These are phyloP conservation scores for Nasua narica DNA, from an alignment of 2,797 vertebrate species.

Conservation along the genomic window DNA sequence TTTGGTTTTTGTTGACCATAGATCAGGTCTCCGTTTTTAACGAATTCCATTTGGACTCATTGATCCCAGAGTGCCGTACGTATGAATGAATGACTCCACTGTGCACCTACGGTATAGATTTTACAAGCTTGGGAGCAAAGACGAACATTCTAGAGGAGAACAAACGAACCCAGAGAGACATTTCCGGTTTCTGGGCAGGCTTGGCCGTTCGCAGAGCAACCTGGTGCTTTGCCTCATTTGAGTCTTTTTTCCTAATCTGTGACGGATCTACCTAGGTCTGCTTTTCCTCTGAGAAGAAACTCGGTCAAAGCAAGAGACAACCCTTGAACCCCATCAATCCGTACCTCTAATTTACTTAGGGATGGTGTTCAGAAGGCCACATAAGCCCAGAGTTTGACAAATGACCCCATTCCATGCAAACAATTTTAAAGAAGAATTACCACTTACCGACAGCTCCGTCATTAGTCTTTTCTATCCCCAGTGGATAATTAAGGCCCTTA, in stretches of 20 bases:
- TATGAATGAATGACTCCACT: neutral
- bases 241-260: neutral
- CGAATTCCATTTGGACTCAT: neutral
- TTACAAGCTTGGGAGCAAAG: neutral
- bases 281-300: slow-evolving; percentile 29
- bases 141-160: neutral
- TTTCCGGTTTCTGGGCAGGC: neutral
- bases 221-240: neutral
- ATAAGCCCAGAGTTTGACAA: neutral
- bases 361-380: neutral
- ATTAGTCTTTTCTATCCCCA: neutral
- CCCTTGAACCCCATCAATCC: neutral
- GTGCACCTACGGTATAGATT: neutral
- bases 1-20: neutral
- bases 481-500: slow-evolving; percentile 27
- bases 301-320: neutral
- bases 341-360: neutral
- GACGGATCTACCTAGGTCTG: neutral
- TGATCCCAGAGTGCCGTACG: neutral
- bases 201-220: neutral
- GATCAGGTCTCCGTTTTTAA: neutral
- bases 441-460: neutral
- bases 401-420: neutral
- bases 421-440: slow-evolving; percentile 36
- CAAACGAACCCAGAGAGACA: neutral